Evolutionary conservation across 2,888 invertebrate species (phyloP), one percentile per base, ranked within the genome.

Genomic region (Stramonita haemastoma): DNA sequence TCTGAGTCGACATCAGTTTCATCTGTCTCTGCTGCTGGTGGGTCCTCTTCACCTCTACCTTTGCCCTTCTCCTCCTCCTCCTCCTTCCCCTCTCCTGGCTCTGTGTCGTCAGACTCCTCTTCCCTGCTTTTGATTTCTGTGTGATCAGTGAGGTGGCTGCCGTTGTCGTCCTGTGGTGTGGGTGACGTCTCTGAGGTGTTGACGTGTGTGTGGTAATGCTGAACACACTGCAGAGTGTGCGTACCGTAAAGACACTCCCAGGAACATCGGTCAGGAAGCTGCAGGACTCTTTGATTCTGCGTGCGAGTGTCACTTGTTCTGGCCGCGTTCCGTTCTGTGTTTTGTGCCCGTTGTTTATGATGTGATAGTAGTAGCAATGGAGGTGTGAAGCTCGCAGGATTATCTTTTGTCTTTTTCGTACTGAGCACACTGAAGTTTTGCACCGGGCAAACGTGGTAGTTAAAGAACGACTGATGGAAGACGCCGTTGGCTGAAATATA

Each of bases 1-100:
- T 87, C 88, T 29, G 91, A 88, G 81, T 86, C 66, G 36, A 90
- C 90, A 77, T 90, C 90, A 11, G 11, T 70, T 19, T 34, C 32
- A n/a, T 60, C 22, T n/a, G 60, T 29, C 1, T 79, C 34, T 79
- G 73, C 34, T 66, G 26, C 83, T 29, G 81, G 86, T 0, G 46
- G 46, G 46, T 89, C 77, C 19, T 86, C 87, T 22, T 91, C 89
- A 77, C 66, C 57, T 36, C 46, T 83, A 11, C 57, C 57, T 56
- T 26, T 32, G 60, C 57, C 84, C 22, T 87, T 79, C 26, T 83
- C 87, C 1, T 89, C 73, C 17, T 85, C 81, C 29, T 91, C 90
- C 77, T 85, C 87, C 1, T 89, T 60, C 17, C 81, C 81, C 29
- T 91, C 90, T 81, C 81, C 83, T 32, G 90, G 88, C 32, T 90